A percentile compares a stretch with the other conserved stretches of the same genome.
Evolutionary conservation across 2,888 invertebrate genomes (phyloP).

Genomic region (Drosophila villosipedis): DNA sequence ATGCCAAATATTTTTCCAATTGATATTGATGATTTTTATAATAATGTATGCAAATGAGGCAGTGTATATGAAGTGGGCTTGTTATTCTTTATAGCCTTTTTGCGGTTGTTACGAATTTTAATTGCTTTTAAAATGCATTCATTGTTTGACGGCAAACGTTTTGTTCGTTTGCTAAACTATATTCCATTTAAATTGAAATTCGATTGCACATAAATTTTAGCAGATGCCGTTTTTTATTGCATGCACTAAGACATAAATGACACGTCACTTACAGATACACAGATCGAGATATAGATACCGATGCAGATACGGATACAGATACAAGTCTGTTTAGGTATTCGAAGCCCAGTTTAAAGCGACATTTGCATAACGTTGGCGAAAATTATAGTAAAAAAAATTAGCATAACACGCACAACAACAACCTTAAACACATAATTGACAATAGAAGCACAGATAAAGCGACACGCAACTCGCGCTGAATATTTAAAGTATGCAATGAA

Average conservation of each 20-base stretch:
- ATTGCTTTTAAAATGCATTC: constrained; percentile 66
- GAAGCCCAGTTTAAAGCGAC: constrained; percentile 21
- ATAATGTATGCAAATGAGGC: constrained; percentile 62
- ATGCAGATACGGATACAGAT: constrained; percentile 27
- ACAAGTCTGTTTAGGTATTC: constrained; percentile 34
- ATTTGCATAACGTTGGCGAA: constrained; percentile 68
- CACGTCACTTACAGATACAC: constrained; percentile 58
- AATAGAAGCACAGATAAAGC: constrained; percentile 39
- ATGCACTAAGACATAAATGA: constrained; percentile 50
- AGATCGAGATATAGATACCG: constrained; percentile 32
- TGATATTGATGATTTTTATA: constrained; percentile 33
- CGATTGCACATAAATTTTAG: constrained; percentile 57
- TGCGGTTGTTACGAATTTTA: constrained; percentile 53
- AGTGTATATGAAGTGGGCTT: constrained; percentile 45
- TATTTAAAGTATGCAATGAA: constrained; percentile 32
- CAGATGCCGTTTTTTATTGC: constrained; percentile 38
- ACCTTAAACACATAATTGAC: constrained; percentile 45
- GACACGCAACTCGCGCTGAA: constrained; percentile 30
- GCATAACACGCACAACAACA: constrained; percentile 45
- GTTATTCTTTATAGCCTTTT: constrained; percentile 52
- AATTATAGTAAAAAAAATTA: constrained; percentile 37
- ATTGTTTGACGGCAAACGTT: constrained; percentile 67
- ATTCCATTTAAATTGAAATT: constrained; percentile 53
- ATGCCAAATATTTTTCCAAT: constrained; percentile 19
- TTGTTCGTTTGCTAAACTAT: constrained; percentile 51